Evolutionary conservation across 2,797 vertebrate genomes (phyloP).

Genomic region (Sebastes trivittatus): DNA sequence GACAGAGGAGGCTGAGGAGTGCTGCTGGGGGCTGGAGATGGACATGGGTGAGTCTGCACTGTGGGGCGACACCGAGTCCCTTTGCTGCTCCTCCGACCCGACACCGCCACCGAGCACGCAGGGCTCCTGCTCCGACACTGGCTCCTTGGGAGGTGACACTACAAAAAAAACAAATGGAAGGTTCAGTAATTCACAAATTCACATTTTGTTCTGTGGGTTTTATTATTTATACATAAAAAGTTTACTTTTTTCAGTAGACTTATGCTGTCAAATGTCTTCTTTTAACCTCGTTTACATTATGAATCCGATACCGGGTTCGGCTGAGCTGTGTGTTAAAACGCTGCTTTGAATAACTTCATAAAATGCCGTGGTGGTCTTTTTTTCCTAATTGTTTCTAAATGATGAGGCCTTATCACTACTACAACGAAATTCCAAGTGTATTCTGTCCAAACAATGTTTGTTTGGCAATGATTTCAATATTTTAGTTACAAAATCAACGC

Average conservation of each 20-base stretch:
- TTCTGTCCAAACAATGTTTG: too few relatives aligned
- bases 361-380: too few relatives aligned
- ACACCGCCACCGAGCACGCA: conserved; percentile 48
- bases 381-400: too few relatives aligned
- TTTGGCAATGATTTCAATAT: too few relatives aligned
- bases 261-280: not conserved
- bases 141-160: conserved; percentile 66
- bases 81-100: conserved; percentile 83
- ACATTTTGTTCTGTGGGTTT: not conserved
- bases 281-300: too few relatives aligned
- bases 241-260: not conserved
- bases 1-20: conserved; percentile 92
- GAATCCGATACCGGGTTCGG: too few relatives aligned
- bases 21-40: conserved; percentile 89
- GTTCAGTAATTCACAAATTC: not conserved
- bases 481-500: too few relatives aligned
- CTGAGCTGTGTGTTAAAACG: too few relatives aligned
- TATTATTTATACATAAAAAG: not conserved
- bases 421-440: too few relatives aligned
- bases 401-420: too few relatives aligned
- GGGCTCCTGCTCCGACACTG: conserved; percentile 24
- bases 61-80: conserved; percentile 86
- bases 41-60: conserved; percentile 89
- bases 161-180: not conserved
- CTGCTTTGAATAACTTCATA: too few relatives aligned